Base-by-base conservation (phyloP, 2,888 invertebrate species). In the Standfussiana lucernea region DNA sequence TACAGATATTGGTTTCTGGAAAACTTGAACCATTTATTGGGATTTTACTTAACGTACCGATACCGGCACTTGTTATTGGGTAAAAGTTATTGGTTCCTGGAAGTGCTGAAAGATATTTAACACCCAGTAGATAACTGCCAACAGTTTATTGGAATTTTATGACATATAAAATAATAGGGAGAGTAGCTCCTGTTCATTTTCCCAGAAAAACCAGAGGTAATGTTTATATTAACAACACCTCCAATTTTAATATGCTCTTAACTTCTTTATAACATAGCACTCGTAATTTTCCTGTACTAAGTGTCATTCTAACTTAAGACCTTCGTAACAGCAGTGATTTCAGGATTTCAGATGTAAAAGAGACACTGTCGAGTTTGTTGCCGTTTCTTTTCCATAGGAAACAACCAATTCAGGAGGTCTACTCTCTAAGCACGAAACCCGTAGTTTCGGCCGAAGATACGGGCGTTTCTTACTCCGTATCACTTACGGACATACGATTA, bases 121-220 rank as follows among this genome's bases (percentile, higher is more conserved):
- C 40, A n/a, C 18, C 6, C 8, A 42, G 13, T 32, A 32, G n/a
- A 1, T 56, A 28, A 7, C 18, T 53, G 53, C n/a, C 42, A 21
- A 42, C 18, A 59, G 42, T 42, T 73, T 72, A 56, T 75, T 59
- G 18, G 18, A 45, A 45, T 45, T 45, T 28, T 42, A 10, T 28
- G 35, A 18, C 28, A 10, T 18, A 24, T 24, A 18, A 42, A 56
- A 45, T 28, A 10, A 59, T 32, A 21, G 8, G 21, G 10, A 45
- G 21, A 5, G 1, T 21, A 1, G 6, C 18, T 47, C 35, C n/a
- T 70, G n/a, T 45, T 45, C 13, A 15, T 42, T 68, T 42, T 21
- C 0, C 32, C 21, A 32, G 18, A 11, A 62, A 28, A 28, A 56
- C 53, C n/a, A n/a, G n/a, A 13, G 5, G n/a, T 50, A 47, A 47